Base-by-base conservation (phyloP, 1,140 invertebrate genomes). In the Charaxes varanes region DNA sequence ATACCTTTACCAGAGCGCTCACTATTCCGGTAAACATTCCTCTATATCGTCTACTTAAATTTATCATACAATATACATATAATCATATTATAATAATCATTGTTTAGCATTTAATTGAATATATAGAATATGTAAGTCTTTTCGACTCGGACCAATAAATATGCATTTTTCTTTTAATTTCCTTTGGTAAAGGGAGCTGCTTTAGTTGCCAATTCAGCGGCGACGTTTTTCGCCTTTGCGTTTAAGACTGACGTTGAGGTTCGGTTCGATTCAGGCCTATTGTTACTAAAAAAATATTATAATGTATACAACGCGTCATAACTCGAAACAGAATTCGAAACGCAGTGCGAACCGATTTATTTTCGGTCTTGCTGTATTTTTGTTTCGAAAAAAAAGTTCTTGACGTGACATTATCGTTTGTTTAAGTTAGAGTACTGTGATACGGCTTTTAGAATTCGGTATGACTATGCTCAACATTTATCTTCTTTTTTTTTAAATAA, bases 401-500 rank as follows among this genome's bases (percentile, higher is more conserved):
- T 24, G 23, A 51, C 24, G 47, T 54, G 30, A 54, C 43, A 16
- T 58, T 63, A 54, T 56, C n/a, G n/a, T n/a, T n/a, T 64, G 22
- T 62, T 73, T 70, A 68, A 68, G 64, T 78, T 74, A 74, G 70
- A 58, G 62, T 78, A 67, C 70, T 78, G 73, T 78, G 70, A 78
- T 78, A 74, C 70, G 70, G 68, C 68, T 70, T 68, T 41, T 63
- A 54, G 41, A 57, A 65, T 58, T 58, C 43, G 34, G 53, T 68
- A 61, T 64, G 53, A 69, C 69, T 73, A 62, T 77, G 72, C 70
- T 78, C 70, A 76, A 73, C 60, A 53, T 56, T 62, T 61, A 52
- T 57, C 41, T 38, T 48, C 36, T 35, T 52, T 47, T 45, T 28
- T 28, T 28, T 15, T 28, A 15, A 12, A 28, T 27, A 27, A 6